Evolutionary conservation across 23 tunicate species (phyloP).

Genomic region (Corella eumyota): DNA sequence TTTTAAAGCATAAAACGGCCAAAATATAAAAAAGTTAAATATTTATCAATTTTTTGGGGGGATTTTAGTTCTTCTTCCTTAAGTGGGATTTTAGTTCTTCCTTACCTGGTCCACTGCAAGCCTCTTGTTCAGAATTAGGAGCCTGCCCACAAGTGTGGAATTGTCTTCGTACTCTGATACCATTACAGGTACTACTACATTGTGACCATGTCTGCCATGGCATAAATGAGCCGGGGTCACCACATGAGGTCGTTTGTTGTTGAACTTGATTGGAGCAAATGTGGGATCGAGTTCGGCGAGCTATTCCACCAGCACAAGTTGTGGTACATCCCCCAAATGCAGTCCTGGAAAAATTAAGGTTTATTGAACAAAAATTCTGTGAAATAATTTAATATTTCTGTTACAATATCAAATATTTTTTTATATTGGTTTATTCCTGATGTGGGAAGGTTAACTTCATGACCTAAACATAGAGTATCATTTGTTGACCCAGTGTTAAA

Average conservation of each 20-base stretch:
- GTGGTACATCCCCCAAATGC: constrained; percentile 40
- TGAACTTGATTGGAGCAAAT: constrained; percentile 34
- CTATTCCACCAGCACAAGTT: constrained; percentile 72
- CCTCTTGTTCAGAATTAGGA: constrained; percentile 20
- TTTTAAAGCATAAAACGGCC: neutral
- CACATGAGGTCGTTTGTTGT: constrained; percentile 31
- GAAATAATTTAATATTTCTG: too few relatives aligned
- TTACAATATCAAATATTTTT: too few relatives aligned
- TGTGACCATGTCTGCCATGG: constrained; percentile 57
- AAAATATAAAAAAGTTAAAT: neutral
- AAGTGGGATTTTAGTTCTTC: too few relatives aligned
- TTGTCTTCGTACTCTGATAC: constrained; percentile 30
- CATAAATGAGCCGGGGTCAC: constrained; percentile 34
- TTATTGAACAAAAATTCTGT: too few relatives aligned
- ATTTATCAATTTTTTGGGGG: neutral
- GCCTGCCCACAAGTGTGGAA: constrained; percentile 37
- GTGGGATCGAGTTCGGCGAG: constrained; percentile 57
- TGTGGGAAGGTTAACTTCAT: too few relatives aligned
- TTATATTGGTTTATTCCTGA: too few relatives aligned
- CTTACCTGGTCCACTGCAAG: constrained; percentile 68
- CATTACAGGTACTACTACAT: constrained; percentile 71
- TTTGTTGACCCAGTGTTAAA: too few relatives aligned
- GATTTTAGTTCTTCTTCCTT: too few relatives aligned
- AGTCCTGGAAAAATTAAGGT: constrained; percentile 16
- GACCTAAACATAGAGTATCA: too few relatives aligned